These are phyloP conservation scores for Thyatira batis DNA, from an alignment of 2,888 invertebrate genomes.

Conservation along the genomic window DNA sequence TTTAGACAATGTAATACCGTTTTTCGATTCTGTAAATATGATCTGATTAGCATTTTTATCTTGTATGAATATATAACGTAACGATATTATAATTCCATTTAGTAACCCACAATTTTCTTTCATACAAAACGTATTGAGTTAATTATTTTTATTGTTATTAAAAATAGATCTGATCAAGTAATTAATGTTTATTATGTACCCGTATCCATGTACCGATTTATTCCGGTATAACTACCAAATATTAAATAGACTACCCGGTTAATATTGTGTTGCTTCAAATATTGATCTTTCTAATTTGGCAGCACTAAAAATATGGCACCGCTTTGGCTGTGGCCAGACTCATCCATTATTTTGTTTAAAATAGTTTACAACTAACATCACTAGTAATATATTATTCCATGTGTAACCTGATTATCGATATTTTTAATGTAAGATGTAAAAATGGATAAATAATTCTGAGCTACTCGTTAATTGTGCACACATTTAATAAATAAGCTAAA, in stretches of 20 bases:
- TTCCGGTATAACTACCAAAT: background rate
- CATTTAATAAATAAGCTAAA: slow-evolving; percentile 68
- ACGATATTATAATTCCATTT: background rate
- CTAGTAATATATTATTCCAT: slow-evolving; percentile 17
- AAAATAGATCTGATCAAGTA: too few relatives aligned
- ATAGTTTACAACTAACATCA: slow-evolving; percentile 25
- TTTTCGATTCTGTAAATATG: slow-evolving; percentile 67
- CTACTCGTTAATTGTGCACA: slow-evolving; percentile 82
- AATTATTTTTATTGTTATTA: background rate
- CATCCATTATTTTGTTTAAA: background rate
- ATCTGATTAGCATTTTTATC: slow-evolving; percentile 74
- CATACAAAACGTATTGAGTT: background rate
- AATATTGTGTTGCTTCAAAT: background rate
- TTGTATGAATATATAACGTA: slow-evolving; percentile 45
- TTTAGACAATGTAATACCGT: slow-evolving; percentile 28
- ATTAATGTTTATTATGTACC: too few relatives aligned
- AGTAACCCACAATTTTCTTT: background rate
- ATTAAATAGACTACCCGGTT: background rate
- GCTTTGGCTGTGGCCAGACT: background rate
- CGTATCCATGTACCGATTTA: too few relatives aligned
- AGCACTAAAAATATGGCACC: background rate
- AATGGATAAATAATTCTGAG: slow-evolving; percentile 54
- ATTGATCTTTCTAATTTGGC: background rate
- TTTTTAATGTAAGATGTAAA: slow-evolving; percentile 59
- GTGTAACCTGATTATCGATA: slow-evolving; percentile 36